Evolutionary conservation across 2,888 invertebrate species (phyloP), one percentile per base, ranked within the genome.

Genomic region (Agrochola circellaris): DNA sequence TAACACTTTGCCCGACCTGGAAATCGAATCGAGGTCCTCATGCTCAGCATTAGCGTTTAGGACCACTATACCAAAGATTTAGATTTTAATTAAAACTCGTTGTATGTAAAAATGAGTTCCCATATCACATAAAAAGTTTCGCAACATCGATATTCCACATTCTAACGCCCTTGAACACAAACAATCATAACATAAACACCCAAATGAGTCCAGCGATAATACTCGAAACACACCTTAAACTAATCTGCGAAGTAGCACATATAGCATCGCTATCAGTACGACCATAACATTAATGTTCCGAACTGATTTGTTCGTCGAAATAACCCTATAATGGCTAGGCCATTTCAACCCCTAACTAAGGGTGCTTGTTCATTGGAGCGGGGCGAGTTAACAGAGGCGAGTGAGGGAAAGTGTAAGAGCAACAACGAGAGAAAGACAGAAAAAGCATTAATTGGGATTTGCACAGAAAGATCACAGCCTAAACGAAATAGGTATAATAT

Each of bases 261-360:
- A 81, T 74, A 79, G 61, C 62, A 66, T 73, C 84, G 79, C 84
- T 75, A 82, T 84, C 84, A 79, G 62, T 79, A 42, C n/a, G 23
- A 68, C 85, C 70, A n/a, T 84, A 77, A 60, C 82, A 68, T 75
- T 86, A 84, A 83, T 87, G 76, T 77, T 74, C 48, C 74, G 54
- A 81, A 85, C 83, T 86, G 87, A 87, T 87, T 87, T 87, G 87
- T 87, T 87, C 87, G 77, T 69, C 73, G 87, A 87, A 87, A 87
- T 85, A 85, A 83, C 86, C 79, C 77, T 86, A 71, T 87, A 87
- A 87, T 87, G 62, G 84, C 58, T 17, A 54, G 74, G 75, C 81
- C 42, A 87, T 87, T 86, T 77, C 75, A 51, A 72, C 76, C 79
- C 61, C 75, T 70, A 70, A 62, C 62, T 74, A 78, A 78, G 60